These are phyloP conservation scores for Pogonognathellus flavescens DNA, from an alignment of 1,140 invertebrate genomes.

Conservation along the genomic window DNA sequence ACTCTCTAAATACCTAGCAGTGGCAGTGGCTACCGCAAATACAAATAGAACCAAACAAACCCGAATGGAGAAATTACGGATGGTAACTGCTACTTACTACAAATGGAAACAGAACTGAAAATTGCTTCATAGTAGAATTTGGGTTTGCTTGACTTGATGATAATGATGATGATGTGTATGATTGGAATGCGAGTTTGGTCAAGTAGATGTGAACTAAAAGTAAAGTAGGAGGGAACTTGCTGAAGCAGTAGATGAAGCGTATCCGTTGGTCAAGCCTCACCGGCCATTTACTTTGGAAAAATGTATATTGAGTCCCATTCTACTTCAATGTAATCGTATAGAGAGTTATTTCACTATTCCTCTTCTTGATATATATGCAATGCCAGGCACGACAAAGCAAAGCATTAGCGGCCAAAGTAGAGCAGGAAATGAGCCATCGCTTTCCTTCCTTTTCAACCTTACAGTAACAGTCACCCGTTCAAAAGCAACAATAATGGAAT, in stretches of 20 bases:
- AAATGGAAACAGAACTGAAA: constrained; percentile 12
- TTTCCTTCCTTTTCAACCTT: constrained; percentile 2
- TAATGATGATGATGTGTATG: constrained; percentile 46
- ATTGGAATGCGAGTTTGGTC: constrained; percentile 17
- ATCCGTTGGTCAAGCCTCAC: constrained; percentile 39
- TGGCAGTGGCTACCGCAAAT: too few species aligned
- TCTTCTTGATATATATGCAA: constrained; percentile 7
- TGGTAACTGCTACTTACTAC: not conserved
- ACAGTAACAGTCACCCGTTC: not conserved
- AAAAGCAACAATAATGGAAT: constrained; percentile 15
- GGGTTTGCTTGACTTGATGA: constrained; percentile 23
- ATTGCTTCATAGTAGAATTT: constrained; percentile 24
- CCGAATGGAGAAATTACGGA: too few species aligned
- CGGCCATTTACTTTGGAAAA: constrained; percentile 29
- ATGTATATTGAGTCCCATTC: not conserved
- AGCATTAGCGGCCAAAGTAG: constrained; percentile 26
- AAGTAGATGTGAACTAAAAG: constrained; percentile 25
- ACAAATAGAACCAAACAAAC: too few species aligned
- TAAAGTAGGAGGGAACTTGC: constrained; percentile 32
- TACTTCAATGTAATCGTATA: constrained; percentile 11
- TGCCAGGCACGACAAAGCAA: constrained; percentile 17
- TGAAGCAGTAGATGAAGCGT: constrained; percentile 23
- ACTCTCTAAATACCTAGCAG: too few species aligned
- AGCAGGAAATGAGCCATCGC: constrained; percentile 49
- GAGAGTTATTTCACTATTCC: constrained; percentile 5